phyloP scores from a whole-genome alignment of 2,888 invertebrate species.

The Scelioninae gen. 1 region DNA sequence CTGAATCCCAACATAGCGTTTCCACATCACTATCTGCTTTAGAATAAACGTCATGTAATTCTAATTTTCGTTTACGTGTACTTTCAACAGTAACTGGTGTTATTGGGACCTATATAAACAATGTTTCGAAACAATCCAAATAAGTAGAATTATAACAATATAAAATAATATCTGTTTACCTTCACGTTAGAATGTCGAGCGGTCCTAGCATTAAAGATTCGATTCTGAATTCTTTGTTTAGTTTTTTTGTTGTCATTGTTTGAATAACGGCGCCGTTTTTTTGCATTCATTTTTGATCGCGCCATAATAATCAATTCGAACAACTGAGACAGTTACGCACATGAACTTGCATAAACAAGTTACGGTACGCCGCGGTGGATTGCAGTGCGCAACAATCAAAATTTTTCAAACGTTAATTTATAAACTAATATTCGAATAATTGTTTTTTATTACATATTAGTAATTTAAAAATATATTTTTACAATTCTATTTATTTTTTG shows the following conservation, averaged over 20 bases:
- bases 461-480: too few relatives aligned
- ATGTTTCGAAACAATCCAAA: slow-evolving; percentile 18
- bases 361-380: not conserved
- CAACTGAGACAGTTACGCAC: slow-evolving; percentile 10
- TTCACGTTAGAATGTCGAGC: slow-evolving; percentile 6
- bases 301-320: slow-evolving; percentile 17
- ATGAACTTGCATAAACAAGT: not conserved
- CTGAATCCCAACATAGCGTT: slow-evolving; percentile 20
- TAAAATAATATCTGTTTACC: slow-evolving; percentile 6
- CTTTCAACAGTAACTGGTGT: slow-evolving; percentile 10
- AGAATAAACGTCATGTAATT: slow-evolving; percentile 13
- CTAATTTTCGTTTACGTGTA: slow-evolving; percentile 28
- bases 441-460: not conserved
- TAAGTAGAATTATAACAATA: not conserved
- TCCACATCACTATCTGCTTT: slow-evolving; percentile 19
- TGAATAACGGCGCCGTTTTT: slow-evolving; percentile 13
- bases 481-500: too few relatives aligned
- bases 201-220: slow-evolving; percentile 5
- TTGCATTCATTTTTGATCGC: slow-evolving; percentile 11
- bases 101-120: slow-evolving; percentile 14
- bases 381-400: not conserved
- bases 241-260: slow-evolving; percentile 13
- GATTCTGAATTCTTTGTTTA: slow-evolving; percentile 11
- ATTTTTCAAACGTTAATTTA: too few relatives aligned
- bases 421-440: too few relatives aligned